Evolutionary conservation across 2,113 vertebrate species (phyloP).

Genomic region (Pomatostomus ruficeps): DNA sequence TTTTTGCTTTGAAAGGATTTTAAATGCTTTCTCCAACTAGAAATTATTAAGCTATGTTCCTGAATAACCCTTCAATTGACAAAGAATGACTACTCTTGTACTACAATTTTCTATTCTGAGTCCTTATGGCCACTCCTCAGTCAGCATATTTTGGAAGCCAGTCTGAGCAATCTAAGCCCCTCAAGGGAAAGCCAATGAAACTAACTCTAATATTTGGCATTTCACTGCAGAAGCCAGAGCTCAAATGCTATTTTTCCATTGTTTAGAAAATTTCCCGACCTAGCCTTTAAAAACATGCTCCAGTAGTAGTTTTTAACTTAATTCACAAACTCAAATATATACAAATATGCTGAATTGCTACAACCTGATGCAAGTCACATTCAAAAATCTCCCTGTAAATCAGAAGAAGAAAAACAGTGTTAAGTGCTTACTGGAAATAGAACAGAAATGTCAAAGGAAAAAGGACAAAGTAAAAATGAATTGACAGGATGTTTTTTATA

Average conservation of each 20-base stretch:
- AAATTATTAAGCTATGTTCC: neutral
- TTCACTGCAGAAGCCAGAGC: neutral
- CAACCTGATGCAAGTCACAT: neutral
- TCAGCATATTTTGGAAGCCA: neutral
- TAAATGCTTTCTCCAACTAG: neutral
- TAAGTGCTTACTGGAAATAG: neutral
- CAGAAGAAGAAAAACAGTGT: neutral
- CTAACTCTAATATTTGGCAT: neutral
- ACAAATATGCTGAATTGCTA: neutral
- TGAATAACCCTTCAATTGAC: neutral
- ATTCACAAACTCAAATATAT: neutral
- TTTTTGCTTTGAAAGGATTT: neutral
- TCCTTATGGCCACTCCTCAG: neutral
- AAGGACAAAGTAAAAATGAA: neutral
- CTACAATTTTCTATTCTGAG: neutral
- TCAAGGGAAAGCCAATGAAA: neutral
- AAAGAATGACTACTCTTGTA: neutral
- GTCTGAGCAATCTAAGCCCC: neutral
- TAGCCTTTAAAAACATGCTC: neutral
- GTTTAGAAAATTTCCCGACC: neutral
- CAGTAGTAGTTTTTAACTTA: neutral
- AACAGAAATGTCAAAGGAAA: neutral
- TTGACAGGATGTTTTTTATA: rapidly evolving
- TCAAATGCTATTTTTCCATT: neutral
- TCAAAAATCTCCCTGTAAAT: neutral